Percentiles rank a stretch among this genome's conserved stretches.
Evolutionary conservation across 2,888 invertebrate species (phyloP).

Genomic region (Eubasilissa splendida): DNA sequence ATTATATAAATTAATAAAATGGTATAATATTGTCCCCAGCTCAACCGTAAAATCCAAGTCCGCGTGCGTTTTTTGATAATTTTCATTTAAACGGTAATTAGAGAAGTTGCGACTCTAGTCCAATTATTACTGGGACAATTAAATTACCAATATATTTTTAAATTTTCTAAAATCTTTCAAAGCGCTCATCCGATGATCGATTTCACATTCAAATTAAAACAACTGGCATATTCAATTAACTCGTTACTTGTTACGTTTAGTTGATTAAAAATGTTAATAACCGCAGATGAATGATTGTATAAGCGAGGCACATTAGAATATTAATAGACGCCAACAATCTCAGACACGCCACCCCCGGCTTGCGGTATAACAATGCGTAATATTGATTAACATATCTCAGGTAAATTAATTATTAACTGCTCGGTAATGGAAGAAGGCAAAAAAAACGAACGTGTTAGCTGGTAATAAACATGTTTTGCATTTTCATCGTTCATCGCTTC

Average conservation of each 20-base stretch:
- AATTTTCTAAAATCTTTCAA: background rate
- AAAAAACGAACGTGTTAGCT: constrained; percentile 5
- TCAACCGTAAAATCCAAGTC: too few species aligned
- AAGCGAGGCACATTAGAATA: background rate
- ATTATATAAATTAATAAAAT: too few species aligned
- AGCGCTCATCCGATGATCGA: background rate
- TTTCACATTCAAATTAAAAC: background rate
- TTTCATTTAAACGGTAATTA: too few species aligned
- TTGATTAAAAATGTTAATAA: constrained; percentile 23
- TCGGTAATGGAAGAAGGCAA: background rate
- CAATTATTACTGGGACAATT: too few species aligned
- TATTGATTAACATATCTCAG: background rate
- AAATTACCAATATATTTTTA: background rate
- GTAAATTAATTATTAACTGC: background rate
- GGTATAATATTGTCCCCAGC: too few species aligned
- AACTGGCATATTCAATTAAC: background rate
- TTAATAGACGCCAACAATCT: background rate
- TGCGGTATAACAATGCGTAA: constrained; percentile 10
- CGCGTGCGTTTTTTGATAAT: too few species aligned
- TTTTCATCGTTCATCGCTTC: constrained; percentile 23
- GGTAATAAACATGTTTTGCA: constrained; percentile 11
- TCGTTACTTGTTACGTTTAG: constrained; percentile 11
- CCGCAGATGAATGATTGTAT: background rate
- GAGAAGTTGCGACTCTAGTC: too few species aligned
- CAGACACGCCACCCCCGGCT: background rate